phyloP scores from a whole-genome alignment of 1,140 invertebrate genomes.

The Drosophila subpulchrella region DNA sequence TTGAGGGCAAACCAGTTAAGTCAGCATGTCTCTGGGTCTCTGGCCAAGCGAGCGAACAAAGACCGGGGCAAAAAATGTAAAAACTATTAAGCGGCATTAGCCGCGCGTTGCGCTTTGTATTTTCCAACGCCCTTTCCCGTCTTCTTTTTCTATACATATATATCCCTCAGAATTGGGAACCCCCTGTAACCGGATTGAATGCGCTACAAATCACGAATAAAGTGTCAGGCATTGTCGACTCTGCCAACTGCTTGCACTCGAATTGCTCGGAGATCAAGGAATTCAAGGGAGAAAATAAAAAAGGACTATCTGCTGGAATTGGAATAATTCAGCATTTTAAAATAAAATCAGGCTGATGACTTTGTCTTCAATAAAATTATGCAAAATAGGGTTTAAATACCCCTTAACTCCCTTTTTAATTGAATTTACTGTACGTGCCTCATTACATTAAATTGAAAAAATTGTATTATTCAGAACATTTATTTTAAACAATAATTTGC shows the following conservation, averaged over 20 bases:
- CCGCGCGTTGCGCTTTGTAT: slow-evolving; percentile 76
- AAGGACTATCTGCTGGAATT: neutral
- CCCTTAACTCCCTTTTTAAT: neutral
- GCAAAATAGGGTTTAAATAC: neutral
- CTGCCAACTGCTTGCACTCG: neutral
- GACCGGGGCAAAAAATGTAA: slow-evolving; percentile 70
- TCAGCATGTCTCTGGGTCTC: slow-evolving; percentile 61
- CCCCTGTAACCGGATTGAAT: slow-evolving; percentile 34
- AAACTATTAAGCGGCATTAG: slow-evolving; percentile 82
- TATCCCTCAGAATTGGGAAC: slow-evolving; percentile 14
- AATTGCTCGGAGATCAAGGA: neutral
- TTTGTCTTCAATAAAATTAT: neutral
- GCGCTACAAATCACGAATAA: slow-evolving; percentile 41
- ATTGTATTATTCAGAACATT: too few relatives aligned
- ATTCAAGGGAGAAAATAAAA: neutral
- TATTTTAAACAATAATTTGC: too few relatives aligned
- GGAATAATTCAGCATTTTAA: too few relatives aligned
- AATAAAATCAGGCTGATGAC: too few relatives aligned
- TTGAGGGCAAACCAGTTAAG: slow-evolving; percentile 73
- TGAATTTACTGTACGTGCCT: neutral
- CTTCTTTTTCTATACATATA: neutral
- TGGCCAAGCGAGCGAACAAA: slow-evolving; percentile 60
- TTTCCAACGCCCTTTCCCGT: slow-evolving; percentile 27
- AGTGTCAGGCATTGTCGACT: slow-evolving; percentile 28
- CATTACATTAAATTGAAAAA: too few relatives aligned